Base-by-base conservation (phyloP, 2,113 vertebrate species). In the Centrocercus urophasianus region DNA sequence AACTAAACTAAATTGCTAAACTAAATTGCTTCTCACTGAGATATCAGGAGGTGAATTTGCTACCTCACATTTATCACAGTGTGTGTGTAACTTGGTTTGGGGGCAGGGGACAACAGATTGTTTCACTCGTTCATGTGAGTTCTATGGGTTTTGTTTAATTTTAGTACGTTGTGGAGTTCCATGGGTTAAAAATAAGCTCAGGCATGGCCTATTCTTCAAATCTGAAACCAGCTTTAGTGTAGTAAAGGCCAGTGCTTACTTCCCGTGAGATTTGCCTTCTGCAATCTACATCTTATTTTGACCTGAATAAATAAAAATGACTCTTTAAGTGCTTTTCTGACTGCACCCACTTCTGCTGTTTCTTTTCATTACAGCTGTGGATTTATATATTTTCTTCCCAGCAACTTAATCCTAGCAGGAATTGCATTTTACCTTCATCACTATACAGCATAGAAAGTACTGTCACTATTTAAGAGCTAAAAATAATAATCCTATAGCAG, bases 311-410 rank as follows among this genome's bases (percentile, higher is more conserved):
- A 74, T 25, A 48, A 70, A 74, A 42, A 86, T 11, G 4, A 28
- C 4, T 6, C 6, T 36, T 0, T 54, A 61, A 71, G 42, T 34
- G 13, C 16, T 85, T 88, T 89, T 71, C 36, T 86, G 73, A 32
- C 72, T 71, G 21, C 10, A 67, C 27, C 7, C 1, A 57, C 50
- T 79, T 50, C 22, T 76, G 21, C 24, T 63, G 81, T 92, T 82
- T 72, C 36, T 78, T 89, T 93, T 77, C 47, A 63, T 72, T 89
- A 88, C 83, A 89, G 10, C 28, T 52, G 27, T 0, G 4, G 52
- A 88, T 94, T 89, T 63, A 89, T 86, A 42, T 40, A 69, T 83
- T 95, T 95, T 91, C 67, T 89, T 93, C 60, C 71, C 24, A 93
- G 75, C 59, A 83, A 86, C 30, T 80, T 54, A 63, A 61, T 85